These are phyloP conservation scores for Gobionotothen gibberifrons DNA, from an alignment of 2,797 vertebrate species.

Conservation along the genomic window DNA sequence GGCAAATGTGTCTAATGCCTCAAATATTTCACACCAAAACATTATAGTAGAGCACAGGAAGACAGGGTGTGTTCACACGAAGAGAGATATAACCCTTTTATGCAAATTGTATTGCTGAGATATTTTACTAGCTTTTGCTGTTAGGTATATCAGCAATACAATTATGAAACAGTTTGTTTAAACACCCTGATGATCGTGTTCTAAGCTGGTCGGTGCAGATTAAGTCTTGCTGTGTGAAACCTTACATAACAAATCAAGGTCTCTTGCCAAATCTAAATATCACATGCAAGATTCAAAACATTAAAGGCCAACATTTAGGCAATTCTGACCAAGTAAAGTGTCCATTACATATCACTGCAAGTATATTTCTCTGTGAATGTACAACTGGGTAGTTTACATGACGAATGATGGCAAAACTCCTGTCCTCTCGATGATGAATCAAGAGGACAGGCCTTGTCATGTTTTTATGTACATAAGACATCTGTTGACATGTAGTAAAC, in stretches of 20 bases:
- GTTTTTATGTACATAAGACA: neutral
- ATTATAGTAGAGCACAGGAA: constrained; percentile 14
- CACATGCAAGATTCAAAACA: constrained; percentile 1
- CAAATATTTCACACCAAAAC: constrained; percentile 43
- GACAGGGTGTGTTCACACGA: neutral
- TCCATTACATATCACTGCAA: neutral
- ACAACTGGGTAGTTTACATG: neutral
- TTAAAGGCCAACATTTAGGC: neutral
- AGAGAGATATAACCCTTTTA: neutral
- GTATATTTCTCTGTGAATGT: neutral
- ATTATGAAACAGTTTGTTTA: neutral
- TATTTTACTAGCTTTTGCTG: neutral
- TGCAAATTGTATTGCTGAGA: neutral
- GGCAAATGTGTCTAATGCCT: constrained; percentile 31
- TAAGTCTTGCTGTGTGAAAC: neutral
- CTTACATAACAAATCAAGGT: neutral
- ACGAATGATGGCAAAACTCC: neutral
- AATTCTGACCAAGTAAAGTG: neutral
- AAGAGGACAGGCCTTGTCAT: constrained; percentile 1
- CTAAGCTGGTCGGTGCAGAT: neutral
- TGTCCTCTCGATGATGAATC: neutral
- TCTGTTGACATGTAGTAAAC: neutral
- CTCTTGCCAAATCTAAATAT: neutral
- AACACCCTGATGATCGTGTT: neutral
- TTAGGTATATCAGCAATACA: neutral